These are phyloP conservation scores for Macroglossus sobrinus DNA, from an alignment of 2,113 vertebrate genomes.

Conservation along the genomic window DNA sequence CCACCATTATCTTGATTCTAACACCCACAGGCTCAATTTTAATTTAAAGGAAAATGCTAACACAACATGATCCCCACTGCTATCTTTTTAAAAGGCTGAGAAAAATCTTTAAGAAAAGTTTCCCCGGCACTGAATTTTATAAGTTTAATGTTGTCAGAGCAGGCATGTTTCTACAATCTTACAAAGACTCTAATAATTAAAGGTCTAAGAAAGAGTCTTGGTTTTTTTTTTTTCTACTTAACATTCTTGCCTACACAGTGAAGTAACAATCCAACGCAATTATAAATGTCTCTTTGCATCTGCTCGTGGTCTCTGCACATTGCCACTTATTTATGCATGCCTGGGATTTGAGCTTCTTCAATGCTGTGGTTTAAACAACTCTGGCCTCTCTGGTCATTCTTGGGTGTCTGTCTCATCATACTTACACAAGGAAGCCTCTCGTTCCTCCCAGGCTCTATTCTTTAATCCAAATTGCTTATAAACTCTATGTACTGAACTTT, in stretches of 20 bases:
- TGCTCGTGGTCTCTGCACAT: background rate
- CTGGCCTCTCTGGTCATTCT: no score
- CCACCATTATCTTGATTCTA: background rate
- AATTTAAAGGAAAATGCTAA: background rate
- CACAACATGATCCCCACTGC: background rate
- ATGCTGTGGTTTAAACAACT: no score
- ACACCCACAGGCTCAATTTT: background rate
- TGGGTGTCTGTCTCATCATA: rapidly evolving
- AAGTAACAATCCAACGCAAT: background rate
- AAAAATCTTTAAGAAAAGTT: background rate
- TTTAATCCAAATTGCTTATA: background rate
- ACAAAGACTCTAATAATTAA: background rate
- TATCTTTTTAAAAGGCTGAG: background rate
- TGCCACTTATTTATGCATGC: background rate
- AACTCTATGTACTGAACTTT: background rate
- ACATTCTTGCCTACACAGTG: background rate
- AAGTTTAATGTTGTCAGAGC: background rate
- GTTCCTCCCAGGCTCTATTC: background rate
- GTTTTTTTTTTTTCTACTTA: background rate
- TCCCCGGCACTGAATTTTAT: background rate
- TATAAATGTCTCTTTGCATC: background rate
- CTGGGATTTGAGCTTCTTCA: background rate
- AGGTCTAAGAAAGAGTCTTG: background rate
- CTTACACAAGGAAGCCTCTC: no score
- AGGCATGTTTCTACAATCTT: background rate